Evolutionary conservation across 2,113 vertebrate genomes (phyloP), one percentile per base, ranked within the genome.

Genomic region (Zapornia atra): DNA sequence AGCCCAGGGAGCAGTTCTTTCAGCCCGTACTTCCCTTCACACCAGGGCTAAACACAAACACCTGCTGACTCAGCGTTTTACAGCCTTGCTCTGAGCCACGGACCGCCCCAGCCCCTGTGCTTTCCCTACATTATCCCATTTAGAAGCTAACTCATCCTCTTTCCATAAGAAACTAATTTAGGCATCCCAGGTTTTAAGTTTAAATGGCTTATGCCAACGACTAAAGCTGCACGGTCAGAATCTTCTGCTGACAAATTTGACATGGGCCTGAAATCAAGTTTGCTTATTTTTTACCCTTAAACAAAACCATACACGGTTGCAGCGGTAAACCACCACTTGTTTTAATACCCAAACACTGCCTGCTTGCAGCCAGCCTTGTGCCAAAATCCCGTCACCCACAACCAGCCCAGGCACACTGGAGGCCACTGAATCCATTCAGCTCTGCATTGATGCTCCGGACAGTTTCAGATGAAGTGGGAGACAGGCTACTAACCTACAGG

Each of bases 71-170:
- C 77, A 56, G 68, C 46, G 7, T 22, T 12, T 42, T 9, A 28
- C 44, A 84, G 8, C 85, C 86, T 25, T 38, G 65, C 86, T 90
- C 71, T 38, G 33, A 29, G 59, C 20, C 4, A 70, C 6, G 1
- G 1, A 4, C 83, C 16, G 8, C 59, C 34, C 60, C 10, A 6
- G 8, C 34, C 71, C n/a, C 83, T 16, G 1, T 80, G 21, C 81
- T 94, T 91, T 73, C 65, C 82, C 73, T 82, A 63, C 22, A 8
- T 66, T n/a, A 88, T 64, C 94, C 86, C 91, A 48, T 68, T 94
- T 71, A 92, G 92, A 83, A 94, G 78, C 78, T 40, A 91, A 77
- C 84, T 95, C 86, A 92, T 85, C 95, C 91, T 85, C 91, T 75
- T 87, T 65, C 86, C 2, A 0, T 68, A 80, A 86, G 66, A 87